Percentiles rank a stretch among this genome's conserved stretches.
These are phyloP conservation scores for Sciurus niger DNA, from an alignment of 2,113 vertebrate species.

Conservation along the genomic window DNA sequence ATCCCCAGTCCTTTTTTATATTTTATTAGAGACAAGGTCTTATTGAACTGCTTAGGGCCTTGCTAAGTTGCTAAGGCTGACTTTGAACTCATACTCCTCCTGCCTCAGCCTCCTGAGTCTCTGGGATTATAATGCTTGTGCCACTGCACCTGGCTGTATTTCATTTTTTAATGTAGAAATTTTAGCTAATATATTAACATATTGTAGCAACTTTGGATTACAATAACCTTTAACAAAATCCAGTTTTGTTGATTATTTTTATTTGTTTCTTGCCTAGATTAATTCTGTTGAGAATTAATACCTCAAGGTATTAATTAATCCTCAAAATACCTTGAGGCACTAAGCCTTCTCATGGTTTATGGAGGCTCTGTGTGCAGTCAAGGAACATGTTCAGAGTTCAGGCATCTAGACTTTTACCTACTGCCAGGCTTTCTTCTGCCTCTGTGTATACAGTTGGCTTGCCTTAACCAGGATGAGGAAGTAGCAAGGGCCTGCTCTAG, in stretches of 20 bases:
- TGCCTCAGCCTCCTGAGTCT: background rate
- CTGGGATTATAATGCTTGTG: background rate
- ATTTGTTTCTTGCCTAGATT: background rate
- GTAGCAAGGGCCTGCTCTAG: too few species aligned
- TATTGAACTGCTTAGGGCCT: too few species aligned
- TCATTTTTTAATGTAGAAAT: slow-evolving; percentile 35
- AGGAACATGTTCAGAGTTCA: background rate
- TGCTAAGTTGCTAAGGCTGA: too few species aligned
- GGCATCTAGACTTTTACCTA: background rate
- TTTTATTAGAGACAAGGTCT: too few species aligned
- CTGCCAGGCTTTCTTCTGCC: background rate
- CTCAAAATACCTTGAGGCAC: background rate
- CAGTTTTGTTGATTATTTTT: slow-evolving; percentile 34
- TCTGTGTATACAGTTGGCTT: background rate
- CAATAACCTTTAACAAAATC: background rate
- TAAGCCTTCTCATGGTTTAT: background rate
- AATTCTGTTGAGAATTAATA: background rate
- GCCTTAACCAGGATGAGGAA: background rate
- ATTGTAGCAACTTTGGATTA: background rate
- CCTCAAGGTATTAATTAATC: too few species aligned
- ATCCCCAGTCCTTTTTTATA: too few species aligned
- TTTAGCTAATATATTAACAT: background rate
- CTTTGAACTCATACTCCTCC: too few species aligned
- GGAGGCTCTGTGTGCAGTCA: background rate
- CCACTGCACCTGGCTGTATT: background rate